A percentile compares a stretch with the other conserved stretches of the same genome.
These are phyloP conservation scores for Brachionus plicatilis DNA, from an alignment of 1,140 invertebrate genomes.

Conservation along the genomic window DNA sequence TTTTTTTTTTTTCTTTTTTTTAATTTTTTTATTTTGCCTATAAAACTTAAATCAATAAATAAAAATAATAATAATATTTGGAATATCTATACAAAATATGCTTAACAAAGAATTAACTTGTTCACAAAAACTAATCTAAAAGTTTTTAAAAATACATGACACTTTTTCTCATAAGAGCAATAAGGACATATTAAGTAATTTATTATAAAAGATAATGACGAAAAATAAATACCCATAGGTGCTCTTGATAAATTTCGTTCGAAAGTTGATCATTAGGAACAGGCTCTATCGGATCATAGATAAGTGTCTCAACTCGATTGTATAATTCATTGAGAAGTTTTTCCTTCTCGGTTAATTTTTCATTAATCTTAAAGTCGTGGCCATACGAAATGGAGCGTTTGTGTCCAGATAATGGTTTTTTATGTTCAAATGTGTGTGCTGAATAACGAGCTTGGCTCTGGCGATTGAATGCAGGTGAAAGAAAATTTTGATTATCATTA, in stretches of 20 bases:
- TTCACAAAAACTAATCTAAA: no score
- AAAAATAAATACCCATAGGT: no score
- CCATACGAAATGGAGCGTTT: slow-evolving; percentile 9
- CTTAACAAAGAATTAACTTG: no score
- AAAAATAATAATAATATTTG: no score
- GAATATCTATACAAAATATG: no score
- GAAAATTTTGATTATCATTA: not conserved
- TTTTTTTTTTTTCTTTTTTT: no score
- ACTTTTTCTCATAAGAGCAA: no score
- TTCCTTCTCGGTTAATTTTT: not conserved
- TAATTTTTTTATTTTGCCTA: no score
- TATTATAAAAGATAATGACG: no score
- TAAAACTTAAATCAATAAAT: no score
- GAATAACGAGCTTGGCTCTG: not conserved
- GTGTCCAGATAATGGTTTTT: not conserved
- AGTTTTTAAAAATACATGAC: no score
- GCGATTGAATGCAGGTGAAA: not conserved
- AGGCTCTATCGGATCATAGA: not conserved
- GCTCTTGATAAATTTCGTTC: not conserved
- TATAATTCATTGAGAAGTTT: not conserved
- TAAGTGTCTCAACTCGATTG: not conserved
- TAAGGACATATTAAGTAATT: no score
- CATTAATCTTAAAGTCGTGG: not conserved
- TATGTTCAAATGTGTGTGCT: not conserved
- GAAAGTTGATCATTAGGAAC: not conserved